These are phyloP conservation scores for Spilogale gracilis DNA, from an alignment of 2,113 vertebrate species.

Conservation along the genomic window DNA sequence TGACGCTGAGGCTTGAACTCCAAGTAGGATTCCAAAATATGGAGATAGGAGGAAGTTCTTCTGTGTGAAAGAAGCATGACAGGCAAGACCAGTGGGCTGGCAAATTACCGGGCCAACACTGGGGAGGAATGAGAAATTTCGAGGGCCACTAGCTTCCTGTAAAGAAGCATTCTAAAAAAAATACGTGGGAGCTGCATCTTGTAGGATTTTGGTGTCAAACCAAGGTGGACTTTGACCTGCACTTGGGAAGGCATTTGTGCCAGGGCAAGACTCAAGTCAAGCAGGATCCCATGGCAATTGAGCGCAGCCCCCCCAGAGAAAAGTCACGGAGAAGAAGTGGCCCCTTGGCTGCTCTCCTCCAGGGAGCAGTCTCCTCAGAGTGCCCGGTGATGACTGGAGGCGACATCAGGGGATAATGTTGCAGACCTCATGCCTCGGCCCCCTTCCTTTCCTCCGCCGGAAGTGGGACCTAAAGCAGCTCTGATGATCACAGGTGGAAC, in stretches of 20 bases:
- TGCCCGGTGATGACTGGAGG: conserved; percentile 70
- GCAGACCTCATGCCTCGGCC: conserved; percentile 18
- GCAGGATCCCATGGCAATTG: accelerated
- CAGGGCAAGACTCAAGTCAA: neutral
- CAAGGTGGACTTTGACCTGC: neutral
- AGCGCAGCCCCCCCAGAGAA: neutral
- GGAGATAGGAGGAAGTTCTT: neutral
- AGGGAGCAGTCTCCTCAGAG: conserved; percentile 8
- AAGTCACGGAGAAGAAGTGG: neutral
- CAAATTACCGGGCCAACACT: accelerated
- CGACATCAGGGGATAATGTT: conserved; percentile 69
- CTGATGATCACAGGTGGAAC: conserved; percentile 71
- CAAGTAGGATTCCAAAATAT: neutral
- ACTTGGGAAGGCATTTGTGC: neutral
- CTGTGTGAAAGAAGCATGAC: neutral
- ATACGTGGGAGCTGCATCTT: neutral
- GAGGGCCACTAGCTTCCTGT: neutral
- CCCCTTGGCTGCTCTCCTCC: neutral
- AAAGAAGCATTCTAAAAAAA: conserved; percentile 22
- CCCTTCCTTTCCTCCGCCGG: neutral
- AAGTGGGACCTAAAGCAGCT: conserved; percentile 72
- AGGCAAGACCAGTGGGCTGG: neutral
- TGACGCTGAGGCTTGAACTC: neutral
- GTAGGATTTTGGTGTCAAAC: neutral
- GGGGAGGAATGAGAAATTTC: neutral